A percentile compares a stretch with the other conserved stretches of the same genome.
These are phyloP conservation scores for Zosterops lateralis DNA, from an alignment of 2,113 vertebrate species.

Conservation along the genomic window DNA sequence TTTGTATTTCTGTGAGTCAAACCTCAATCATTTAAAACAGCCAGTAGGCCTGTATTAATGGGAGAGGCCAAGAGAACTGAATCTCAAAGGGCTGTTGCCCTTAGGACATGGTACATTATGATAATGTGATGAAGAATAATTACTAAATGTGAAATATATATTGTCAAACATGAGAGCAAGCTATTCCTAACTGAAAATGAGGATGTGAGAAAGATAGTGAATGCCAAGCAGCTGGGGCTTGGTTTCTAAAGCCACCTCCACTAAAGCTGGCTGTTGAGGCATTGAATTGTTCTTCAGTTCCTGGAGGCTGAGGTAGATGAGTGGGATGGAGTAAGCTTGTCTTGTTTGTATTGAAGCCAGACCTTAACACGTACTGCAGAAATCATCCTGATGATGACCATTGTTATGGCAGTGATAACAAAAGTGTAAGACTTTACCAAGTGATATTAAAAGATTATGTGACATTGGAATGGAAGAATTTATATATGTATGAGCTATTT, in stretches of 20 bases:
- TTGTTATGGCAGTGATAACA: not conserved
- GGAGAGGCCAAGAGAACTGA: slow-evolving; percentile 55
- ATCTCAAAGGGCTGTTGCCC: slow-evolving; percentile 58
- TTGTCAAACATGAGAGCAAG: slow-evolving; percentile 41
- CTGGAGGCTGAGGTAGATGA: not conserved
- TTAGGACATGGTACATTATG: slow-evolving; percentile 60
- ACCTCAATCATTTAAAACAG: slow-evolving; percentile 60
- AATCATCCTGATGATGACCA: not conserved
- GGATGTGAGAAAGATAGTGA: not conserved
- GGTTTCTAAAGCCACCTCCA: not conserved
- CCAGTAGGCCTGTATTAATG: slow-evolving; percentile 61
- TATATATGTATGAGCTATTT: not conserved
- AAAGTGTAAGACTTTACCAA: not conserved
- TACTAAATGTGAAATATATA: slow-evolving; percentile 60
- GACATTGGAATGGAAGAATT: not conserved
- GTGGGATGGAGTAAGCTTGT: not conserved
- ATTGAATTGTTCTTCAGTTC: not conserved
- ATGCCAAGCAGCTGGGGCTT: not conserved
- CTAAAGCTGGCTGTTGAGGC: not conserved
- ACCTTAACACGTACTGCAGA: not conserved
- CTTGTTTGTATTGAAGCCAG: not conserved
- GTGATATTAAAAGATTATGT: not conserved
- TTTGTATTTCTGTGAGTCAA: slow-evolving; percentile 64
- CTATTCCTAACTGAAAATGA: slow-evolving; percentile 38
- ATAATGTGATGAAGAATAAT: slow-evolving; percentile 69